phyloP scores from a whole-genome alignment of 2,888 invertebrate genomes.

The Miltochrista miniata region DNA sequence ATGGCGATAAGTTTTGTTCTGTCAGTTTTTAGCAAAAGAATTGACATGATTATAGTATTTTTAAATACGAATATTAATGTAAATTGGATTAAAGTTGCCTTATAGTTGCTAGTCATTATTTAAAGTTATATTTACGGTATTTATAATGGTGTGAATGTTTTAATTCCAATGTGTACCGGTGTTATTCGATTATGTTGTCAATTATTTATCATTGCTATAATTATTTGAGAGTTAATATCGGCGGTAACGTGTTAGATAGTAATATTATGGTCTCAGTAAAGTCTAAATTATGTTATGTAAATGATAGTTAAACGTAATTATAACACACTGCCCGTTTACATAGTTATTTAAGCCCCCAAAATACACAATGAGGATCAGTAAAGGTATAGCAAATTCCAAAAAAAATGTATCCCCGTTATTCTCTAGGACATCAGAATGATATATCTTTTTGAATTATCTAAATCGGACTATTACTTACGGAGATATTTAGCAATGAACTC shows the following conservation, averaged over 20 bases:
- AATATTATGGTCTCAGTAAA: slow-evolving; percentile 27
- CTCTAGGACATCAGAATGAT: too few species aligned
- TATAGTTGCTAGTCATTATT: slow-evolving; percentile 66
- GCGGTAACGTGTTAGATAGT: slow-evolving; percentile 24
- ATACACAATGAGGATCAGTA: too few species aligned
- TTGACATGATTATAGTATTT: slow-evolving; percentile 25
- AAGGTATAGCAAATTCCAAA: too few species aligned
- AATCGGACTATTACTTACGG: too few species aligned
- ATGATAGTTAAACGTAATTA: slow-evolving; percentile 11
- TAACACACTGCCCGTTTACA: slow-evolving; percentile 30
- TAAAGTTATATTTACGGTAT: slow-evolving; percentile 25
- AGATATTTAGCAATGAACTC: too few species aligned
- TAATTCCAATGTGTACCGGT: slow-evolving; percentile 10
- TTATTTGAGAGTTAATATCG: slow-evolving; percentile 3
- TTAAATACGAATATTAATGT: slow-evolving; percentile 32
- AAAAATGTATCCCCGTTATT: too few species aligned
- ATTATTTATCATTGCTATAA: slow-evolving; percentile 22
- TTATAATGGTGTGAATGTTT: slow-evolving; percentile 17
- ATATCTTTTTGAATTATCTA: too few species aligned
- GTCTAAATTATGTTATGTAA: slow-evolving; percentile 2
- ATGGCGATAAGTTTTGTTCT: too few species aligned
- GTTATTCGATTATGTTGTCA: slow-evolving; percentile 19
- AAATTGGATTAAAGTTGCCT: slow-evolving; percentile 51
- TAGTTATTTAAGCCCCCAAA: slow-evolving; percentile 11
- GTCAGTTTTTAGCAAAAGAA: background rate